phyloP scores from a whole-genome alignment of 2,113 vertebrate genomes.

The Semnornis frantzii region DNA sequence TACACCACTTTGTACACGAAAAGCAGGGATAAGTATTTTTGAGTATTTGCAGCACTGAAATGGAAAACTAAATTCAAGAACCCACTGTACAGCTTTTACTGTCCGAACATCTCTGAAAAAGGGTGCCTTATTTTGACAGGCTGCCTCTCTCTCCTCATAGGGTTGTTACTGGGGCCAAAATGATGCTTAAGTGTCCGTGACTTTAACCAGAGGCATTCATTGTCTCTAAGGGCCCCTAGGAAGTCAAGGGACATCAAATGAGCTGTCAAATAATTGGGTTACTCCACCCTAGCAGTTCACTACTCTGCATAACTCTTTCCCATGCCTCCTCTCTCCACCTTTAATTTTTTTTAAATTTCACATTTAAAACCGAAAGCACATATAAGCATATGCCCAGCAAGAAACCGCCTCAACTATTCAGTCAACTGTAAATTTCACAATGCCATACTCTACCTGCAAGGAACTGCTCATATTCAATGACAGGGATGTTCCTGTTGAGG shows the following conservation, averaged over 20 bases:
- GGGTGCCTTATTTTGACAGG: not conserved
- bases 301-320: not conserved
- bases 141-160: not conserved
- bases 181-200: not conserved
- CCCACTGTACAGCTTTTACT: not conserved
- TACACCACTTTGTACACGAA: not conserved
- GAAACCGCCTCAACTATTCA: not conserved
- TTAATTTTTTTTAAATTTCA: not conserved
- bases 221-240: not conserved
- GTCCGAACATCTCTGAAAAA: not conserved
- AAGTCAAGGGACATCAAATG: not conserved
- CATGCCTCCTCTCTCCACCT: not conserved
- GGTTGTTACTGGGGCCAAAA: not conserved
- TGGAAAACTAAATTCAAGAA: not conserved
- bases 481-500: slow-evolving; percentile 88
- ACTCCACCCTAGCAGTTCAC: not conserved
- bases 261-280: not conserved
- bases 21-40: not conserved
- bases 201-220: not conserved
- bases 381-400: not conserved
- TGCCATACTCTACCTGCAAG: slow-evolving; percentile 82
- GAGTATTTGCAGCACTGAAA: accelerated
- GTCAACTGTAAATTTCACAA: not conserved
- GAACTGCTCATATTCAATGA: slow-evolving; percentile 94
- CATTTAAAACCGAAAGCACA: not conserved